A percentile compares a stretch with the other conserved stretches of the same genome.
phyloP scores from a whole-genome alignment of 1,140 invertebrate genomes.

The Luehdorfia chinensis region DNA sequence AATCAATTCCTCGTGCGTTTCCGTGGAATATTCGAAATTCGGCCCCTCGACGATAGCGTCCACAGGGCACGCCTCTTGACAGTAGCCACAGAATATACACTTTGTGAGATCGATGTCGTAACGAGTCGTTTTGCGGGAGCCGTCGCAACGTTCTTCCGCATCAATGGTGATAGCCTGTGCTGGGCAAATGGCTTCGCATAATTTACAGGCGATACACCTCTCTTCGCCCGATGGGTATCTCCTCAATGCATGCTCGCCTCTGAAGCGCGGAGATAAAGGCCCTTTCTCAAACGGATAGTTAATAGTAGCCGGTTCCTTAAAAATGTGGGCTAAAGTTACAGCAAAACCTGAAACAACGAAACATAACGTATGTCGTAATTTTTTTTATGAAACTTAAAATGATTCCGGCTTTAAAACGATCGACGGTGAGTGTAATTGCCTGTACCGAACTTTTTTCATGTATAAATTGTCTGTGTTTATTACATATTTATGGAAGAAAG shows the following conservation, averaged over 20 bases:
- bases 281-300: too few relatives aligned
- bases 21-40: constrained; percentile 99
- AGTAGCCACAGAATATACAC: constrained; percentile 65
- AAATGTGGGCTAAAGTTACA: constrained; percentile 55
- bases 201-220: constrained; percentile 98
- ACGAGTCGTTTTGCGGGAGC: constrained; percentile 42
- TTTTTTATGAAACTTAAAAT: neutral
- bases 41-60: constrained; percentile 99
- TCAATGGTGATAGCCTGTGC: constrained; percentile 64
- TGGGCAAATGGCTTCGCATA: constrained; percentile 97
- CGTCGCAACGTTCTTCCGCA: constrained; percentile 50
- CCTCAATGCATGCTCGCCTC: constrained; percentile 97
- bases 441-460: too few relatives aligned
- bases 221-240: constrained; percentile 98
- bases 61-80: constrained; percentile 96
- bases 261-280: constrained; percentile 96
- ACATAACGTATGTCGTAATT: neutral
- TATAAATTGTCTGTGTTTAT: too few relatives aligned
- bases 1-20: constrained; percentile 98
- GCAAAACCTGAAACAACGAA: constrained; percentile 46
- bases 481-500: too few relatives aligned
- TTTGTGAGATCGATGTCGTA: constrained; percentile 65
- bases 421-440: neutral
- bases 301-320: too few relatives aligned
- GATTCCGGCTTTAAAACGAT: too few relatives aligned